These are phyloP conservation scores for Agrypnus murinus DNA, from an alignment of 2,888 invertebrate species.

Conservation along the genomic window DNA sequence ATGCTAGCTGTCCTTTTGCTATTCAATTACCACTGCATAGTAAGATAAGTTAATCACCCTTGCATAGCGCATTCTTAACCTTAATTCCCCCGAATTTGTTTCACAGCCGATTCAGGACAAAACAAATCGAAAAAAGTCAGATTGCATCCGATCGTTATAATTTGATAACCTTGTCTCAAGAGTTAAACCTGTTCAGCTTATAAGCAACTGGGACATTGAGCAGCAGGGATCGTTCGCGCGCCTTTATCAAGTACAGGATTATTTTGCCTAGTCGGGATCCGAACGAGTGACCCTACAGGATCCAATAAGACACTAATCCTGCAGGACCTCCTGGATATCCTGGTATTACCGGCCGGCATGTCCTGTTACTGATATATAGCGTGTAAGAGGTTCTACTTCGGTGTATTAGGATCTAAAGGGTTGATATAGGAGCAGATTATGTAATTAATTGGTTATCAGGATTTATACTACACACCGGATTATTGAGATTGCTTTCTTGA, in stretches of 20 bases:
- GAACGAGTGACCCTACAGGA: conserved; percentile 66
- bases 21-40: too few species aligned
- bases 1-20: too few species aligned
- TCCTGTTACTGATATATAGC: conserved; percentile 60
- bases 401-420: conserved; percentile 61
- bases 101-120: too few species aligned
- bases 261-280: conserved; percentile 64
- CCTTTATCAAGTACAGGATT: conserved; percentile 68
- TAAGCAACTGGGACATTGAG: conserved; percentile 42
- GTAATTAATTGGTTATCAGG: conserved; percentile 70
- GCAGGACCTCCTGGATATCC: conserved; percentile 63
- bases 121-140: too few species aligned
- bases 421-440: conserved; percentile 67
- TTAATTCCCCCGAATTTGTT: too few species aligned
- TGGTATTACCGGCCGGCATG: conserved; percentile 59
- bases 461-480: conserved; percentile 53
- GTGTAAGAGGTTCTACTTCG: conserved; percentile 54
- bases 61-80: too few species aligned
- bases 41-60: too few species aligned
- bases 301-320: conserved; percentile 71
- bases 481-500: conserved; percentile 52
- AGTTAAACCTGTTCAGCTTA: conserved; percentile 36
- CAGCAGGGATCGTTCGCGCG: conserved; percentile 50
- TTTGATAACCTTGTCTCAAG: conserved; percentile 19
- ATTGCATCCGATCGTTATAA: background rate